Evolutionary conservation across 2,888 invertebrate species (phyloP).

Genomic region (Sialis fuliginosa): DNA sequence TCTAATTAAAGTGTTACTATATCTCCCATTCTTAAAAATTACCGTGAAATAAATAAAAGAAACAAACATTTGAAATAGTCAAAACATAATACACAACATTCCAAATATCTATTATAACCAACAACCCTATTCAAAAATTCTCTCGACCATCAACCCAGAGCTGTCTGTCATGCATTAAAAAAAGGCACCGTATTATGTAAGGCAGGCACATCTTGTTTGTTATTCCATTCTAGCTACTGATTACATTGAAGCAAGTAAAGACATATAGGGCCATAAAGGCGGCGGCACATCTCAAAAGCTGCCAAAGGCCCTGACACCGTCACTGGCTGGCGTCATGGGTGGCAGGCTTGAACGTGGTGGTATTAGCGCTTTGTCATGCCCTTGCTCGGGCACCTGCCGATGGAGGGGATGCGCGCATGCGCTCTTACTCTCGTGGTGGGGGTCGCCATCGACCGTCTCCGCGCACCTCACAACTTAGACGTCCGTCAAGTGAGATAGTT

Average conservation of each 20-base stretch:
- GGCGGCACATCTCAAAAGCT: constrained; percentile 23
- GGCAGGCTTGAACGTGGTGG: constrained; percentile 27
- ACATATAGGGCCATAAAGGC: constrained; percentile 15
- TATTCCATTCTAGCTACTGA: constrained; percentile 24
- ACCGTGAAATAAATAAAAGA: too few relatives aligned
- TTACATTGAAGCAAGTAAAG: constrained; percentile 16
- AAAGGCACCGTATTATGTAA: too few relatives aligned
- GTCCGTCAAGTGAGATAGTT: too few relatives aligned
- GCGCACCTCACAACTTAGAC: neutral
- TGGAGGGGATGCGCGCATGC: constrained; percentile 9
- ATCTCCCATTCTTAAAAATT: too few relatives aligned
- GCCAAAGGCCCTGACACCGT: constrained; percentile 28
- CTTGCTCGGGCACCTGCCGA: constrained; percentile 11
- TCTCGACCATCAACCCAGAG: too few relatives aligned
- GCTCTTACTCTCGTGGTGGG: neutral
- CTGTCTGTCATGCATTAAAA: too few relatives aligned
- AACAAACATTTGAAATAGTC: too few relatives aligned
- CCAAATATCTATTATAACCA: too few relatives aligned
- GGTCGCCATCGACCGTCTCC: neutral
- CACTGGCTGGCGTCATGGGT: constrained; percentile 28
- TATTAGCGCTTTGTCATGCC: constrained; percentile 29
- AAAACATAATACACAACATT: too few relatives aligned
- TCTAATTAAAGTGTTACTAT: too few relatives aligned
- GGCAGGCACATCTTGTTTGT: constrained; percentile 15
- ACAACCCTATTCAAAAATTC: too few relatives aligned